A percentile compares a stretch with the other conserved stretches of the same genome.
Evolutionary conservation across 2,888 invertebrate species (phyloP).

Genomic region (Unio delphinus): DNA sequence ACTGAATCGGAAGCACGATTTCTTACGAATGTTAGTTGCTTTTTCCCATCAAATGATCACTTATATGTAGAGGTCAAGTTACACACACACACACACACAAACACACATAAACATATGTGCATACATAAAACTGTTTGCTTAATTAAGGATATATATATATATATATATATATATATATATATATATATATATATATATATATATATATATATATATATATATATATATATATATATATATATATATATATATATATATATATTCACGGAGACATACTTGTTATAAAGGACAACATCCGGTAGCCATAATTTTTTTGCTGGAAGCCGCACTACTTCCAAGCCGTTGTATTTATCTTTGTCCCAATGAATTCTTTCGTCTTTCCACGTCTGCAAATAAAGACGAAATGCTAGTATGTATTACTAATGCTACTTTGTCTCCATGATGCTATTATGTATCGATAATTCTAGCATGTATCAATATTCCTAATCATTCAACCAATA

Average conservation of each 20-base stretch:
- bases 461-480: no score
- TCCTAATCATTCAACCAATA: no score
- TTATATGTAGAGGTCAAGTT: background rate
- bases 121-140: background rate
- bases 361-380: slow-evolving; percentile 81
- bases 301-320: slow-evolving; percentile 82
- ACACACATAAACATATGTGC: background rate
- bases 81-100: background rate
- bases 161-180: no score
- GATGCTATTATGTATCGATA: no score
- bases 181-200: no score
- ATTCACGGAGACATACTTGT: slow-evolving; percentile 74
- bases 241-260: no score
- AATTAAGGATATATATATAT: background rate
- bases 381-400: slow-evolving; percentile 75
- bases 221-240: no score
- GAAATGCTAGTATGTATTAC: no score
- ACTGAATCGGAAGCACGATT: no score
- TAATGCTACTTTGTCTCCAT: no score
- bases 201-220: no score
- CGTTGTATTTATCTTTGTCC: slow-evolving; percentile 80
- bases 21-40: no score
- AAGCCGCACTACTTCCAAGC: slow-evolving; percentile 77
- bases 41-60: background rate
- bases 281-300: slow-evolving; percentile 83